Evolutionary conservation across 92 coral and sea anemone genomes (phyloP).

Genomic region (Heteractis magnifica): DNA sequence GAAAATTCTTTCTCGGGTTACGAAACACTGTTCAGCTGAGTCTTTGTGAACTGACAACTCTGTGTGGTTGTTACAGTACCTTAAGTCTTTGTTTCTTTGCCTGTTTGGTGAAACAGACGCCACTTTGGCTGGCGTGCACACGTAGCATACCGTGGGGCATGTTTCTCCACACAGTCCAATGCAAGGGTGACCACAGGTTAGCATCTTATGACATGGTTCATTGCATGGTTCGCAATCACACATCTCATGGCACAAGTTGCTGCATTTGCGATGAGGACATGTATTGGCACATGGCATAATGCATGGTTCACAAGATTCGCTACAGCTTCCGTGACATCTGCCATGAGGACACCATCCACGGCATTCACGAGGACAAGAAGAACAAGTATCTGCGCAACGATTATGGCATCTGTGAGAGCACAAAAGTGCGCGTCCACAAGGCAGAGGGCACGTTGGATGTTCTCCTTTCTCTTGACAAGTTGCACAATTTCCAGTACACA

Average conservation of each 20-base stretch:
- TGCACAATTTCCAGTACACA: constrained; percentile 53
- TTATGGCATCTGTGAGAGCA: constrained; percentile 69
- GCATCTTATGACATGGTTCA: background rate
- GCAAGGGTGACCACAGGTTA: constrained; percentile 52
- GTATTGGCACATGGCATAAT: constrained; percentile 41
- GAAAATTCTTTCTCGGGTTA: too few relatives aligned
- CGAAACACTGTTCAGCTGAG: too few relatives aligned
- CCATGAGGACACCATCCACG: constrained; percentile 57
- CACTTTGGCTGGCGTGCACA: constrained; percentile 48
- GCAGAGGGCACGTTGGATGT: constrained; percentile 53
- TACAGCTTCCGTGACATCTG: constrained; percentile 42
- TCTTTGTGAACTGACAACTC: too few relatives aligned
- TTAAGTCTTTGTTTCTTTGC: constrained; percentile 20
- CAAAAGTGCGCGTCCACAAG: constrained; percentile 57
- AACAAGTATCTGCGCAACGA: constrained; percentile 61
- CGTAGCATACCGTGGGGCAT: constrained; percentile 65
- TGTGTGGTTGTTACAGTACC: background rate
- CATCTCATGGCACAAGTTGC: constrained; percentile 49
- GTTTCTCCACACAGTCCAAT: constrained; percentile 76
- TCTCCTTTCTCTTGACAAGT: constrained; percentile 41
- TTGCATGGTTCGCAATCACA: constrained; percentile 38
- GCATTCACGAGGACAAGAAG: constrained; percentile 61
- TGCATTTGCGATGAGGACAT: constrained; percentile 65
- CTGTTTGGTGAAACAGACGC: constrained; percentile 26
- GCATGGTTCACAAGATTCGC: constrained; percentile 52